These are phyloP conservation scores for Epinotia demarniana DNA, from an alignment of 2,888 invertebrate genomes.

Conservation along the genomic window DNA sequence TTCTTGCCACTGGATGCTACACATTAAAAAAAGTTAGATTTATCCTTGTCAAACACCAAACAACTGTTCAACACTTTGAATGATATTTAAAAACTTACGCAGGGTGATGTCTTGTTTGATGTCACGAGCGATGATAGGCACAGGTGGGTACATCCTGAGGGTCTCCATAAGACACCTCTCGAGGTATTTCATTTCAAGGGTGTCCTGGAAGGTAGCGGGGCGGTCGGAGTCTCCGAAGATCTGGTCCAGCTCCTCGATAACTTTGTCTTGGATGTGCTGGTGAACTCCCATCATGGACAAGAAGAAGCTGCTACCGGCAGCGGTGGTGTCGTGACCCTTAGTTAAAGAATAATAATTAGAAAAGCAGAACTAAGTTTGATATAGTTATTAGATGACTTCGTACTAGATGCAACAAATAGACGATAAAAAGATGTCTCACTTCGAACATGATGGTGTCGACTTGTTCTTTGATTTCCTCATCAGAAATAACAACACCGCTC, in stretches of 20 bases:
- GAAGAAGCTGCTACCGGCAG: conserved; percentile 92
- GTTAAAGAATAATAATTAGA: conserved; percentile 25
- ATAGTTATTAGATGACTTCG: background rate
- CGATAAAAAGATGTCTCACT: conserved; percentile 70
- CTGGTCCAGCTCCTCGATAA: conserved; percentile 88
- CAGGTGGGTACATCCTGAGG: conserved; percentile 91
- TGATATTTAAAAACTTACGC: conserved; percentile 74
- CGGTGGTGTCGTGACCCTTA: conserved; percentile 92
- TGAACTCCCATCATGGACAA: conserved; percentile 91
- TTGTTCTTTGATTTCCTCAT: conserved; percentile 92
- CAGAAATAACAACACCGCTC: conserved; percentile 88
- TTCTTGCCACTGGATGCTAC: conserved; percentile 86
- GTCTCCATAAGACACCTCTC: conserved; percentile 93
- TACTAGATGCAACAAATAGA: background rate
- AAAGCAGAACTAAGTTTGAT: background rate
- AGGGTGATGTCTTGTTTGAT: conserved; percentile 89
- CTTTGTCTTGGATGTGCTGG: conserved; percentile 89
- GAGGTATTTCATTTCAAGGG: conserved; percentile 93
- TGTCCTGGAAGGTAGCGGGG: conserved; percentile 91
- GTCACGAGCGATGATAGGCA: conserved; percentile 90
- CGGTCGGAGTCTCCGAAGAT: conserved; percentile 91
- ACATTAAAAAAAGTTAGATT: conserved; percentile 52
- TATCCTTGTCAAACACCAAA: no score
- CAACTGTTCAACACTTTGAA: background rate
- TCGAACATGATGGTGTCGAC: conserved; percentile 95